Evolutionary conservation across 2,113 vertebrate species (phyloP), one percentile per base, ranked within the genome.

Genomic region (Chaetorhynchus papuensis): DNA sequence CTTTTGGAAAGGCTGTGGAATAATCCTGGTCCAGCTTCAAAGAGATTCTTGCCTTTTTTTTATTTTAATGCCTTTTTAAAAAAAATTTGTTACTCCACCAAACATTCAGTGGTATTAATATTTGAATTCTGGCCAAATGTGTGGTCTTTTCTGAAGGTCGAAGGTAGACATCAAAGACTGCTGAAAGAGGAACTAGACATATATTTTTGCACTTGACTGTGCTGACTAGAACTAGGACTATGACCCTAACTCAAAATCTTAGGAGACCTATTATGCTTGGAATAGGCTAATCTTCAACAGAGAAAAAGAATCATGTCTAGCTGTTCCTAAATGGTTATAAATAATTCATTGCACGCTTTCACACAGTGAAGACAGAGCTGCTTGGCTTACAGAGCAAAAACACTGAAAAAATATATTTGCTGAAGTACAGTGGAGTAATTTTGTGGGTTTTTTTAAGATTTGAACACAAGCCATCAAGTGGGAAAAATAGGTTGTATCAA

Each of bases 361-460:
- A 45, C 27, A 31, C 7, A 41, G 4, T 52, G 57, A 89, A 44
- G 31, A 21, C 8, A 60, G 11, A 45, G 9, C 7, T 79, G 18
- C 19, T 68, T 71, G 47, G 9, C 21, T 89, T 70, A 52, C 24
- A 63, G 47, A 75, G 11, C 12, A 87, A 70, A 90, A 90, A 14
- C 41, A 35, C 26, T 56, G 81, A 87, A 49, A 53, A 15, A 63
- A 75, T 53, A 13, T 8, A 10, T 83, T 70, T 74, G 6, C 11
- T 74, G 68, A 83, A 64, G 6, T 7, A 56, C 11, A 78, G 9
- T 2, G 13, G 19, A 35, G 63, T 24, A 61, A 11, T 69, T 60
- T 39, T 0, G 1, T 41, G 37, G 1, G 0, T 0, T 16, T 49
- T 77, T 79, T 39, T 2, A 50, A 69, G 21, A 2, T 59, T 84